A percentile compares a stretch with the other conserved stretches of the same genome.
Conservation (phyloP, 2,888 invertebrate species). For the Tenthredo amoena region DNA sequence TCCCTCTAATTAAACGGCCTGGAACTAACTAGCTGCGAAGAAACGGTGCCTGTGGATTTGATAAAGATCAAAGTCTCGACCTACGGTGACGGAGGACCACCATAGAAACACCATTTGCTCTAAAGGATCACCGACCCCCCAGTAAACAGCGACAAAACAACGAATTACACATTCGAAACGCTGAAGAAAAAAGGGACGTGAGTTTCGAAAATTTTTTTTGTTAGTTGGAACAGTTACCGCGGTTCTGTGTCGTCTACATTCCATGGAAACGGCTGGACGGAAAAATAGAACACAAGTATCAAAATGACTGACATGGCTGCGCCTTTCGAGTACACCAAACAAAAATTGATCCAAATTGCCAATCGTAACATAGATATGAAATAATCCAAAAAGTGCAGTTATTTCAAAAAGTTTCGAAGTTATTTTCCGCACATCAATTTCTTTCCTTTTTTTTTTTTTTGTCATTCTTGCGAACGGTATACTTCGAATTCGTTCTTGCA, state of each 20-base stretch:
- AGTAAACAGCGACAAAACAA: background rate
- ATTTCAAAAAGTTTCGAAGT: background rate
- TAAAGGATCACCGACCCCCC: constrained; percentile 15
- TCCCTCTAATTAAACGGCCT: constrained; percentile 39
- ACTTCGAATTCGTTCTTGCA: background rate
- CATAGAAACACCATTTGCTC: constrained; percentile 7
- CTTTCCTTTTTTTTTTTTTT: background rate
- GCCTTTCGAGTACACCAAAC: background rate
- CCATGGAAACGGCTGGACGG: background rate
- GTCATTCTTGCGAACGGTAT: background rate
- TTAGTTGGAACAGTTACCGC: background rate
- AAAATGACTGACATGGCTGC: background rate
- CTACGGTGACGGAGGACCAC: constrained; percentile 15
- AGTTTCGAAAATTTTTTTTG: background rate
- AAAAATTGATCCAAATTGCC: no score
- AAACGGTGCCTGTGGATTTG: background rate
- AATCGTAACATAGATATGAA: no score
- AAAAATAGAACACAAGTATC: background rate
- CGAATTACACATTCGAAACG: background rate
- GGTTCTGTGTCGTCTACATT: background rate
- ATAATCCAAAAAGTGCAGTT: no score
- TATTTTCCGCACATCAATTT: background rate
- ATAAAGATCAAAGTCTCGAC: constrained; percentile 45
- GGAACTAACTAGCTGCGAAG: constrained; percentile 44
- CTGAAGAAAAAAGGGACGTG: background rate